A percentile compares a stretch with the other conserved stretches of the same genome.
These are phyloP conservation scores for Mystacornis crossleyi DNA, from an alignment of 2,113 vertebrate genomes.

Conservation along the genomic window DNA sequence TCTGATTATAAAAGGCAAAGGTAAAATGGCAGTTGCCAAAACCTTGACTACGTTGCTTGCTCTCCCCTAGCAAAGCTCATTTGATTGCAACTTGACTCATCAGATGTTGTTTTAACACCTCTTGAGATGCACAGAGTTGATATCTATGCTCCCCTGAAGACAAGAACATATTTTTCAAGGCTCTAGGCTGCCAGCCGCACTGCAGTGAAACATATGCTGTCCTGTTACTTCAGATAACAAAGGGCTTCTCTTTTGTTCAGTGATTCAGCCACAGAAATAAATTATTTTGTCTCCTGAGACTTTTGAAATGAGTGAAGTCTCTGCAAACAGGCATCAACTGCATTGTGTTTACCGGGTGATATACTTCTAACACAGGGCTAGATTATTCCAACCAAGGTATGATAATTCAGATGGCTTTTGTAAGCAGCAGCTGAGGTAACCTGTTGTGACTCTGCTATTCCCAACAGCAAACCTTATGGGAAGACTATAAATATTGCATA, in stretches of 20 bases:
- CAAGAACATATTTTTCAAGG: constrained; percentile 25
- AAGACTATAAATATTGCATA: neutral
- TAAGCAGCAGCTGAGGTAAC: neutral
- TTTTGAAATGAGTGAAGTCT: constrained; percentile 8
- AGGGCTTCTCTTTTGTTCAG: neutral
- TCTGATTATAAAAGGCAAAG: neutral
- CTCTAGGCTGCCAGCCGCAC: neutral
- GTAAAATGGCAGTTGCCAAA: neutral
- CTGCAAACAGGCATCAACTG: neutral
- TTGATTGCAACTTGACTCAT: constrained; percentile 28
- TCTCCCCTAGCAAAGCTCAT: neutral
- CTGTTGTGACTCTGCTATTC: neutral
- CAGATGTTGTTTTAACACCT: constrained; percentile 17
- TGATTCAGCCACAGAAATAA: neutral
- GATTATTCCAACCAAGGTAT: neutral
- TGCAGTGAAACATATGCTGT: constrained; percentile 25
- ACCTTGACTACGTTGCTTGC: neutral
- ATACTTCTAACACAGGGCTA: neutral
- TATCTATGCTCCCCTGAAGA: neutral
- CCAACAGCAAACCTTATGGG: neutral
- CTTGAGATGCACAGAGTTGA: neutral
- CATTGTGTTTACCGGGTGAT: neutral
- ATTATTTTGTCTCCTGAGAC: neutral
- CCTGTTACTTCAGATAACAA: constrained; percentile 14
- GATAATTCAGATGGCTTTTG: neutral